Conservation (phyloP, 1,140 invertebrate genomes). For the Tetragnatha versicolor region DNA sequence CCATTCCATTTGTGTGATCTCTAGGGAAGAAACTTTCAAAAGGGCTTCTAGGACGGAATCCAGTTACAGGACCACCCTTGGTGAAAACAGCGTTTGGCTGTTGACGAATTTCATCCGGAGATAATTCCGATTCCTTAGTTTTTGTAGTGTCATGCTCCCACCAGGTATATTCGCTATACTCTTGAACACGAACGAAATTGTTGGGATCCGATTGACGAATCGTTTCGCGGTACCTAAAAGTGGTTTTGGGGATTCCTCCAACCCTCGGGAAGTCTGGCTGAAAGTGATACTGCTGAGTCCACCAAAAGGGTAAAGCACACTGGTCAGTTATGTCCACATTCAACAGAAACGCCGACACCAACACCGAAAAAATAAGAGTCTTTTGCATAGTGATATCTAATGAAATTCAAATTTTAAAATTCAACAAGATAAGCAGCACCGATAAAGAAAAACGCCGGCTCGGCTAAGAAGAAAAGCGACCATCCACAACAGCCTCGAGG, state of each 20-base stretch:
- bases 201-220: constrained; percentile 26
- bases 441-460: too few relatives aligned
- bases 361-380: too few relatives aligned
- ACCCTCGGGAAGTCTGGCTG: constrained; percentile 1
- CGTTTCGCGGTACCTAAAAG: constrained; percentile 25
- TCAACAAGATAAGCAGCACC: too few relatives aligned
- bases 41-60: background rate
- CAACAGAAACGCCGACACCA: too few relatives aligned
- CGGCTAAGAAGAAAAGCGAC: too few relatives aligned
- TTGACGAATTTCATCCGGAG: background rate
- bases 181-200: constrained; percentile 29
- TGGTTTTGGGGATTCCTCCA: constrained; percentile 22
- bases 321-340: constrained; percentile 20
- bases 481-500: too few relatives aligned
- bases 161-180: constrained; percentile 51
- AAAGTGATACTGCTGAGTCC: constrained; percentile 36
- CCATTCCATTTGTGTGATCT: constrained; percentile 18
- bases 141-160: constrained; percentile 26
- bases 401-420: too few relatives aligned
- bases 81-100: constrained; percentile 12
- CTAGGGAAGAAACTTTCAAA: background rate
- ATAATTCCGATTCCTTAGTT: background rate
- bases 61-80: background rate
- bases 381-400: too few relatives aligned
- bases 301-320: constrained; percentile 48